Evolutionary conservation across 1,140 invertebrate species (phyloP).

Genomic region (Andricus grossulariae): DNA sequence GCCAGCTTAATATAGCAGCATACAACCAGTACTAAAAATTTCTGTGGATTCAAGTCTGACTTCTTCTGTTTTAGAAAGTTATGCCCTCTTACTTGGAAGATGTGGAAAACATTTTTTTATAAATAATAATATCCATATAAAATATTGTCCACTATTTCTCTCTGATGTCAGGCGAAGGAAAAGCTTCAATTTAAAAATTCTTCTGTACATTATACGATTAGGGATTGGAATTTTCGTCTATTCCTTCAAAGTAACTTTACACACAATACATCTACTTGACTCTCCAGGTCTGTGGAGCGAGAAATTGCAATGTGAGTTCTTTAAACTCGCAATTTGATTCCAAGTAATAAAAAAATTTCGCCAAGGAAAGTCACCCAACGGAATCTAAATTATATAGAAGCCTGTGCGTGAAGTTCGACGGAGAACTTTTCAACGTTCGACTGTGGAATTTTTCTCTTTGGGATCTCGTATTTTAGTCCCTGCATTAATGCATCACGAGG

Average conservation of each 20-base stretch:
- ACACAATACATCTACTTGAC: not conserved
- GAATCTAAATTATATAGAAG: slow-evolving; percentile 1
- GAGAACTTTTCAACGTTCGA: not conserved
- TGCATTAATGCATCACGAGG: not conserved
- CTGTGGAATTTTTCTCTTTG: not conserved
- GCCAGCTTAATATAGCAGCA: not conserved
- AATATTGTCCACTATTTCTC: no score
- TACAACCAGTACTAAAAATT: not conserved
- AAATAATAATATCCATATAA: no score
- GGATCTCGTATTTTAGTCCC: not conserved
- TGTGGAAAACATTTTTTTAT: not conserved
- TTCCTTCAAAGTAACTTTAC: not conserved
- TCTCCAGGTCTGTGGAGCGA: not conserved
- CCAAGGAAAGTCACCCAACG: not conserved
- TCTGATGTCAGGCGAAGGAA: not conserved
- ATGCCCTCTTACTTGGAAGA: not conserved
- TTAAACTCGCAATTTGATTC: not conserved
- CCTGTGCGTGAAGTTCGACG: not conserved
- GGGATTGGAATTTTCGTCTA: not conserved
- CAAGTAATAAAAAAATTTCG: not conserved
- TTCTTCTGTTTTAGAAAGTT: not conserved
- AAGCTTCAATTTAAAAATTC: not conserved
- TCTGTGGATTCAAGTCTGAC: not conserved
- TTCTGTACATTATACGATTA: not conserved
- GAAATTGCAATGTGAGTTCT: not conserved